Base-by-base conservation (phyloP, 2,888 invertebrate genomes). In the Spodoptera picta region DNA sequence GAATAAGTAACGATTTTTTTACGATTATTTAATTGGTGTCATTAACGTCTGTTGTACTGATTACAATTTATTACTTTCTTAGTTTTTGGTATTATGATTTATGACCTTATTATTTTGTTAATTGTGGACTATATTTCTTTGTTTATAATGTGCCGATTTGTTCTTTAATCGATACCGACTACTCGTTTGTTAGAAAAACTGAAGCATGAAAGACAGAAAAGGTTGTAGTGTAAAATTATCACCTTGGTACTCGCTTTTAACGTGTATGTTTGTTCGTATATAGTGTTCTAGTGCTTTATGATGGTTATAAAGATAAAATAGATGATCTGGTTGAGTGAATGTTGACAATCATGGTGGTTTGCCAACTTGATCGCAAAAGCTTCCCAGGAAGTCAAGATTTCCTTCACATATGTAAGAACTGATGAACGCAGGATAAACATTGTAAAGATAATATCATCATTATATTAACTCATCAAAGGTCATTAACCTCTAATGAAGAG, bases 1-100 rank as follows among this genome's bases (percentile, higher is more conserved):
- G 68, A 83, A 85, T 83, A 82, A 81, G 67, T 77, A 86, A 82
- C 80, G 77, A 65, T 82, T 85, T 75, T 86, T 88, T 88, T 87
- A 90, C 81, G 85, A 87, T 87, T 85, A 87, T 90, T 90, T 91
- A 91, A 92, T 91, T 88, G 90, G 81, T 83, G 81, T 87, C 88
- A 89, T 90, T 91, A 90, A 85, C 71, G 87, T 86, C 85, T 72
- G 63, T 57, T 62, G 80, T 87, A 88, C 88, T 89, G 87, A 90
- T 91, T 89, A 89, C 88, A 80, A 92, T 92, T 91, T 91, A 91
- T 91, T 76, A 69, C 69, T 73, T 50, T 69, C 55, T 73, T 72
- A 47, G 58, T 66, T 83, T 80, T 62, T 69, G 48, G 55, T 69
- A 69, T 64, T 70, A 79, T 75, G 70, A 79, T 78, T 81, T 75